Evolutionary conservation across 2,113 vertebrate genomes (phyloP), one percentile per base, ranked within the genome.

Genomic region (Parus major): DNA sequence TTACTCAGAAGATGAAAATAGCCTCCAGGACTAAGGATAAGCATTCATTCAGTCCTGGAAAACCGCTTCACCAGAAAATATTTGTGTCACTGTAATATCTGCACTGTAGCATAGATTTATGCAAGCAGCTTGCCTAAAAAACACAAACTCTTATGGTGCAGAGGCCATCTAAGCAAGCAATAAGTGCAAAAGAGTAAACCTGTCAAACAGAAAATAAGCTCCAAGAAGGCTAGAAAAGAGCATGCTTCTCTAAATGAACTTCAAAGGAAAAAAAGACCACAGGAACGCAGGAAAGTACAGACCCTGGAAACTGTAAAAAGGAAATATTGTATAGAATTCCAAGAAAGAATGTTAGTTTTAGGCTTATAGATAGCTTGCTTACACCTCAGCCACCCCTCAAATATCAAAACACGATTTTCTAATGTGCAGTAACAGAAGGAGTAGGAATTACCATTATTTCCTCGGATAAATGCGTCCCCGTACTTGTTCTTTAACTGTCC

Each of bases 401-500:
- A 20, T 55, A 76, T 10, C 33, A 85, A 71, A 82, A 1, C 31
- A 50, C 15, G 25, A 23, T 59, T 35, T 88, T 82, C 41, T 61
- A 29, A 36, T 16, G 8, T n/a, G 65, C 47, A 68, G 4, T 68
- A 86, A 11, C 3, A 3, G 5, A 77, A 39, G 29, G 36, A 52
- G 44, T 6, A 78, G 78, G 27, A 93, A 89, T 98, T 98, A 99
- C 99, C 99, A 92, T 99, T 99, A 97, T 99, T 99, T 96, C 99
- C 99, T 96, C 99, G 98, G 83, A 99, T 98, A 97, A 99, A 99
- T 1, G 99, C 99, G 15, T 99, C 99, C n/a, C 99, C 99, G 0
- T 99, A 99, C 96, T 99, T 99, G 96, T 99, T 99, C 97, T 99
- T 99, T 93, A 99, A 98, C 65, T 99, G 99, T 18, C 99, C 99